phyloP scores from a whole-genome alignment of 2,797 vertebrate species.

The Siniperca obscura region DNA sequence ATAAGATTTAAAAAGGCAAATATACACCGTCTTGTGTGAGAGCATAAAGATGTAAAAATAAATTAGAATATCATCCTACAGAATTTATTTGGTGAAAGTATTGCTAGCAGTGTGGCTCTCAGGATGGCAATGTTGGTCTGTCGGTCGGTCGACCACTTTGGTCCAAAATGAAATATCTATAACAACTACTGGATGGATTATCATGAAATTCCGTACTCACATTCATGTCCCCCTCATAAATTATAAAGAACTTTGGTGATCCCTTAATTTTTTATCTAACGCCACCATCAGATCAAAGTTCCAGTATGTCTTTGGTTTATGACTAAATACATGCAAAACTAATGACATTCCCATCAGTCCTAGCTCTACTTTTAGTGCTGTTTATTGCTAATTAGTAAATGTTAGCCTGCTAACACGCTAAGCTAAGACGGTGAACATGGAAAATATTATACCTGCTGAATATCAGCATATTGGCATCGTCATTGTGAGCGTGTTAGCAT shows the following conservation, averaged over 20 bases:
- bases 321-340: too few species aligned
- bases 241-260: too few species aligned
- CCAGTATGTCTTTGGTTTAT: too few species aligned
- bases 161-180: not conserved
- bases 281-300: too few species aligned
- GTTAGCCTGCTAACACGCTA: not conserved
- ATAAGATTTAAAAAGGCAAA: not conserved
- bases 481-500: too few species aligned
- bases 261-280: too few species aligned
- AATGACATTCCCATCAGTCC: too few species aligned
- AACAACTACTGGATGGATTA: not conserved
- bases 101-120: not conserved
- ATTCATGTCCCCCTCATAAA: too few species aligned
- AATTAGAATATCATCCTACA: not conserved
- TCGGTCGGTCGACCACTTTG: not conserved
- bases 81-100: not conserved
- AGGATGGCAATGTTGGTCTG: not conserved
- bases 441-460: not conserved
- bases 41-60: not conserved
- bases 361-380: too few species aligned
- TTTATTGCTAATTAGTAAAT: too few species aligned
- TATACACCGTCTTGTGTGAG: not conserved
- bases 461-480: not conserved
- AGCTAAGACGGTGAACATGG: not conserved
- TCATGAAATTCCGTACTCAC: not conserved